Base-by-base conservation (phyloP, 2,888 invertebrate species). In the Saturnia japonica region DNA sequence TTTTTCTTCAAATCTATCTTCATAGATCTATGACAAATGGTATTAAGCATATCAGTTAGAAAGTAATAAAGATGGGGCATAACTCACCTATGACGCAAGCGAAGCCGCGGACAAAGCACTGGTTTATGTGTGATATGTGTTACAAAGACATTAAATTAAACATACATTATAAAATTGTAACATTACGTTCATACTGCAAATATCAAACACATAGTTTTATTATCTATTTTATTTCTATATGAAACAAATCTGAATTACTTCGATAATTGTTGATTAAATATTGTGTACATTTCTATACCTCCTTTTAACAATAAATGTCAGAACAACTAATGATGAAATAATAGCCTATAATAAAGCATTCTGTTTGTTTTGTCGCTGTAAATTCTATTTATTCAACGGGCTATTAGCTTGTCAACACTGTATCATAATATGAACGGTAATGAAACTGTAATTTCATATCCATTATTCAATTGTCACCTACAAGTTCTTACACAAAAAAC, bases 231-330 rank as follows among this genome's bases (percentile, higher is more conserved):
- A 34, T 34, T 34, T 34, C 2, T 34, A 4, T 34, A 34, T 34
- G 6, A 34, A 34, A 51, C 7, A n/a, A n/a, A 14, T 60, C 57
- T 60, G 57, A 11, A 14, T 28, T 28, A 60, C 12, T 14, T 14
- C 34, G 28, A 28, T 60, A 28, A 12, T 60, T 60, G 57, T 51
- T 19, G 19, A 51, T 3, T 51, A 19, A 51, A 51, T 19, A 19
- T 6, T 51, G n/a, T 28, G 12, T 60, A 28, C 28, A 60, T 57
- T 6, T 60, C 28, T 60, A 25, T 28, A 28, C 25, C 2, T 60
- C 57, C 25, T 60, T 60, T 12, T 28, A 57, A 57, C 57, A 28
- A 28, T 60, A 60, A 60, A 60, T 60, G 25, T 60, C 54, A 28
- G 6, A 60, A 60, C 57, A 60, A 60, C 57, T 60, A 6, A 60